phyloP scores from a whole-genome alignment of 2,113 vertebrate species.

The Megaleporinus macrocephalus region DNA sequence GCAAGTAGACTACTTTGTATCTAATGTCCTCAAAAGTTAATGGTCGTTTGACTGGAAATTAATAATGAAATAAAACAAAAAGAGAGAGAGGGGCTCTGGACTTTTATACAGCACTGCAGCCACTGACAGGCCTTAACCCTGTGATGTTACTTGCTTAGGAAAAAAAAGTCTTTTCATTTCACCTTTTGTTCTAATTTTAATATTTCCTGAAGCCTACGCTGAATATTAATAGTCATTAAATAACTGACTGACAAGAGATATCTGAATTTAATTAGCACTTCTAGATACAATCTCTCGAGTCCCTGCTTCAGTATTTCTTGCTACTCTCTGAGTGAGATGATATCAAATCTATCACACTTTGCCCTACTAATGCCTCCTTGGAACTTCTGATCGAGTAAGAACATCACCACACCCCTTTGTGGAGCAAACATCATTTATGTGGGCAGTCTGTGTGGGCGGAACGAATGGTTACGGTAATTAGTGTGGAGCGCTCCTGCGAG shows the following conservation, averaged over 20 bases:
- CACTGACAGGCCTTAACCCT: background rate
- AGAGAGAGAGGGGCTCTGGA: too few species aligned
- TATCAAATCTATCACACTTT: background rate
- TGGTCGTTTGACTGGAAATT: too few species aligned
- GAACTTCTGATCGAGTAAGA: background rate
- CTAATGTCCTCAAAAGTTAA: too few species aligned
- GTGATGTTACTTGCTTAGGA: background rate
- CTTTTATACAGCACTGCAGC: too few species aligned
- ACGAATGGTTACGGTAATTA: slow-evolving; percentile 19
- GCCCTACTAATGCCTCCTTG: background rate
- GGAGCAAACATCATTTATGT: slow-evolving; percentile 25
- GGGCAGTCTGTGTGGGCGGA: slow-evolving; percentile 1
- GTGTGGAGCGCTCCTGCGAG: slow-evolving; percentile 3
- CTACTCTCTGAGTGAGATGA: background rate
- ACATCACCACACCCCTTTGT: background rate
- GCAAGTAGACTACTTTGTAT: too few species aligned
- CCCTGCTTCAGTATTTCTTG: background rate
- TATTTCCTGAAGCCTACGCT: background rate
- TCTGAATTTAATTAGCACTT: slow-evolving; percentile 3
- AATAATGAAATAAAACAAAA: too few species aligned
- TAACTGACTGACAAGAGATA: background rate
- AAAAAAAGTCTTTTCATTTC: background rate
- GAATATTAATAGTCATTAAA: slow-evolving; percentile 19
- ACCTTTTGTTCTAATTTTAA: background rate
- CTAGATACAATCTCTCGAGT: slow-evolving; percentile 10